Evolutionary conservation across 2,797 vertebrate species (phyloP), one percentile per base, ranked within the genome.

Genomic region (Champsocephalus esox): DNA sequence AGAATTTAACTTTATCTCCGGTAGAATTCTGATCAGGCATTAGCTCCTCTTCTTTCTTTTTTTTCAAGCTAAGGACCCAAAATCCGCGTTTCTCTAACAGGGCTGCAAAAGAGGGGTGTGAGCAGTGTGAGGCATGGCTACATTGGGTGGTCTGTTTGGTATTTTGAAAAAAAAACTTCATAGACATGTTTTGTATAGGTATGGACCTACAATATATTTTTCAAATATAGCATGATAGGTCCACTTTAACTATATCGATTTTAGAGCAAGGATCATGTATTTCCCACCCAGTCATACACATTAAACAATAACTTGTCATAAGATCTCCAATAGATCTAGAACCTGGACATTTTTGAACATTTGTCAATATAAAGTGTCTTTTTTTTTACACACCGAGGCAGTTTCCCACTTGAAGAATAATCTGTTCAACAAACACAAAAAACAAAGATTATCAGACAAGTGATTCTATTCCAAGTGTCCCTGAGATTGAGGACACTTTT

Each of bases 401-500:
- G 63, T 9, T 19, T 14, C n/a, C 3, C 10, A 48, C 51, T 28
- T 57, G 11, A 61, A 56, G 48, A 41, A 14, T 44, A 66, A 58
- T 12, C 41, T 70, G 19, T 64, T 79, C 28, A 38, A 13, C 41
- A 54, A 78, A 76, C 50, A 73, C 54, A 8, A 55, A 28, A 45
- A 70, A 19, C 48, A 28, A 56, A 58, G 68, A 61, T 21, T 55
- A 57, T 66, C 46, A 4, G 41, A 65, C 56, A 84, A 61, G 10
- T 21, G 41, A 56, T 55, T 57, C 12, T 73, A 66, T 38, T 61
- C 57, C 14, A 50, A 66, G 62, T 59, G 68, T 81, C 34, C 24
- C 49, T 41, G 24, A 52, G 48, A 60, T 12, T 45, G 21, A 14
- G 75, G 71, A 65, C 55, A 64, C 70, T 83, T 80, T 38, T 71